Conservation (phyloP, 2,888 invertebrate species). For the Drosophila eohydei region DNA sequence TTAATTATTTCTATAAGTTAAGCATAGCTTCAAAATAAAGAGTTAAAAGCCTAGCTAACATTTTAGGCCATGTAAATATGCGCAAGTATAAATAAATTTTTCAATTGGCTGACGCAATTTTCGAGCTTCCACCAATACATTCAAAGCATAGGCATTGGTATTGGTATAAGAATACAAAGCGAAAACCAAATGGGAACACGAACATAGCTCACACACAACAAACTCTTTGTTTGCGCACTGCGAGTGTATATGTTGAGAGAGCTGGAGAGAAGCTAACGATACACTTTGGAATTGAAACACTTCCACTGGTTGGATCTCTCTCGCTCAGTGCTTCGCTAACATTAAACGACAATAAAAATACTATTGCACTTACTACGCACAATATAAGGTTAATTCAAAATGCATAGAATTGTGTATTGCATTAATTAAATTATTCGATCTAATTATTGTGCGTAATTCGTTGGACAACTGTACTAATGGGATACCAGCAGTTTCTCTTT, state of each 20-base stretch:
- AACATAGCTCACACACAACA: slow-evolving; percentile 60
- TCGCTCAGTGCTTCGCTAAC: slow-evolving; percentile 13
- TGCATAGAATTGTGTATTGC: not conserved
- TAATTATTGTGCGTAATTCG: slow-evolving; percentile 36
- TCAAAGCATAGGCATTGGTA: slow-evolving; percentile 29
- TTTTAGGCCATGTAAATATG: slow-evolving; percentile 32
- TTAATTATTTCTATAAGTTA: not conserved
- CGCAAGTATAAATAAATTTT: slow-evolving; percentile 57
- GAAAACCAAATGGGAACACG: slow-evolving; percentile 73
- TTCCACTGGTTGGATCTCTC: slow-evolving; percentile 30
- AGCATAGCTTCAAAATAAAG: slow-evolving; percentile 10
- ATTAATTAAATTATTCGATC: slow-evolving; percentile 36
- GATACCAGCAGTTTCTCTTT: slow-evolving; percentile 52
- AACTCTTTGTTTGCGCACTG: slow-evolving; percentile 67
- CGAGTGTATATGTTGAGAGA: slow-evolving; percentile 19
- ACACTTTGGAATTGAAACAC: slow-evolving; percentile 48
- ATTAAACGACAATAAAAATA: slow-evolving; percentile 32
- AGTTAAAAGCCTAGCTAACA: slow-evolving; percentile 38
- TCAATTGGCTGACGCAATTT: slow-evolving; percentile 82
- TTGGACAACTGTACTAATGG: slow-evolving; percentile 51
- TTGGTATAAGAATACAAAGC: slow-evolving; percentile 60
- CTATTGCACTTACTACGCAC: slow-evolving; percentile 27
- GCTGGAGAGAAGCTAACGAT: slow-evolving; percentile 15
- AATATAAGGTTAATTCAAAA: slow-evolving; percentile 18
- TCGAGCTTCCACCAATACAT: slow-evolving; percentile 52